phyloP scores from a whole-genome alignment of 1,140 invertebrate genomes.

The Leptopilina clavipes region DNA sequence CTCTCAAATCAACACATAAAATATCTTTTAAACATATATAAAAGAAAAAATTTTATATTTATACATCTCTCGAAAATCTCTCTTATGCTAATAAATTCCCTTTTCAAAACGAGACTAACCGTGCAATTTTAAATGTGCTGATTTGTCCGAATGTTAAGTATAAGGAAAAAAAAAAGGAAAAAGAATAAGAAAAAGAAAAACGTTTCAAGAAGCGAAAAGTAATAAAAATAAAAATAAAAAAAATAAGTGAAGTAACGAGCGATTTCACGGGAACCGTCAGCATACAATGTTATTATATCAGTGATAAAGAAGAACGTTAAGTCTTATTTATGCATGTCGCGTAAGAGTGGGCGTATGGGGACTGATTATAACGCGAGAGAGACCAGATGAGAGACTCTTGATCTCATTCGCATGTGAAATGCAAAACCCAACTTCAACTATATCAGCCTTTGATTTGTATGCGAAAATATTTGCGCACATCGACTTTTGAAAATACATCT shows the following conservation, averaged over 20 bases:
- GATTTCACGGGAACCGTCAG: slow-evolving; percentile 39
- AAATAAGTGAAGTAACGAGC: slow-evolving; percentile 41
- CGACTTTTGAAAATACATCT: slow-evolving; percentile 5
- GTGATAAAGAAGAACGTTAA: slow-evolving; percentile 44
- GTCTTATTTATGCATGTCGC: slow-evolving; percentile 41
- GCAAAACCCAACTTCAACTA: background rate
- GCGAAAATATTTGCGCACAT: background rate
- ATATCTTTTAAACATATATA: too few species aligned
- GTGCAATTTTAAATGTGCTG: background rate
- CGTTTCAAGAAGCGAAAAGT: background rate
- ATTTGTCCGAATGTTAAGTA: background rate
- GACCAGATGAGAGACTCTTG: slow-evolving; percentile 26
- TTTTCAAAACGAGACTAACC: background rate
- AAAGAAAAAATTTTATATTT: background rate
- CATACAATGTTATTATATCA: slow-evolving; percentile 47
- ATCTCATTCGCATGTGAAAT: slow-evolving; percentile 15
- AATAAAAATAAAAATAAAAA: slow-evolving; percentile 32
- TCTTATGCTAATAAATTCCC: background rate
- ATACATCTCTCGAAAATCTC: background rate
- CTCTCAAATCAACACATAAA: too few species aligned
- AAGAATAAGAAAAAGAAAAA: slow-evolving; percentile 7
- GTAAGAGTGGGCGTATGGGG: slow-evolving; percentile 19
- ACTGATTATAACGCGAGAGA: slow-evolving; percentile 24
- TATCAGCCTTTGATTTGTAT: background rate
- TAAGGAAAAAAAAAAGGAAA: background rate